phyloP scores from a whole-genome alignment of 2,888 invertebrate genomes.

The Brenthis daphne region DNA sequence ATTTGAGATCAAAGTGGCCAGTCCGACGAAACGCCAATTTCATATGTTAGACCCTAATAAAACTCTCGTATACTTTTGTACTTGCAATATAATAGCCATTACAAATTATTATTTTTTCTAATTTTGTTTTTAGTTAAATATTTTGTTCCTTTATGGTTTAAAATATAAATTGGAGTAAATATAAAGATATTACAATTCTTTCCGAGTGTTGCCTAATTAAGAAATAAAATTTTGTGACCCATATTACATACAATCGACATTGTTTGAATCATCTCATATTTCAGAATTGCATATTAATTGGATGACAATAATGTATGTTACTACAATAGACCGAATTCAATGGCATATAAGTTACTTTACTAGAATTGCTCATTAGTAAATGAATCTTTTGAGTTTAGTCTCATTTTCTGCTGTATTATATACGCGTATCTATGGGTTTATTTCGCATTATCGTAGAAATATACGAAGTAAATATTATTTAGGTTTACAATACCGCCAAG shows the following conservation, averaged over 20 bases:
- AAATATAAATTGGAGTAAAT: no score
- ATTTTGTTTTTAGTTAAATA: no score
- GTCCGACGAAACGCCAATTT: no score
- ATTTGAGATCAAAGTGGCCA: no score
- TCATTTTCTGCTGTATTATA: background rate
- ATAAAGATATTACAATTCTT: no score
- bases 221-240: constrained; percentile 5
- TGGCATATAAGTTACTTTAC: constrained; percentile 9
- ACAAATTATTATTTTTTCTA: no score
- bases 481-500: background rate
- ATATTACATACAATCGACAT: constrained; percentile 9
- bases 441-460: background rate
- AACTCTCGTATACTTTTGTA: no score
- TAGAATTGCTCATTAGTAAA: constrained; percentile 9
- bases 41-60: no score
- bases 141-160: no score
- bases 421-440: no score
- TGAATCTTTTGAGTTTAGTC: background rate
- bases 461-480: background rate
- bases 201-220: background rate
- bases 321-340: constrained; percentile 13
- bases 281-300: constrained; percentile 21
- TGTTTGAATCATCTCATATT: constrained; percentile 17
- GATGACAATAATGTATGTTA: constrained; percentile 17
- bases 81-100: no score